Base-by-base conservation (phyloP, 2,113 vertebrate genomes). In the Ceyx margarethae region DNA sequence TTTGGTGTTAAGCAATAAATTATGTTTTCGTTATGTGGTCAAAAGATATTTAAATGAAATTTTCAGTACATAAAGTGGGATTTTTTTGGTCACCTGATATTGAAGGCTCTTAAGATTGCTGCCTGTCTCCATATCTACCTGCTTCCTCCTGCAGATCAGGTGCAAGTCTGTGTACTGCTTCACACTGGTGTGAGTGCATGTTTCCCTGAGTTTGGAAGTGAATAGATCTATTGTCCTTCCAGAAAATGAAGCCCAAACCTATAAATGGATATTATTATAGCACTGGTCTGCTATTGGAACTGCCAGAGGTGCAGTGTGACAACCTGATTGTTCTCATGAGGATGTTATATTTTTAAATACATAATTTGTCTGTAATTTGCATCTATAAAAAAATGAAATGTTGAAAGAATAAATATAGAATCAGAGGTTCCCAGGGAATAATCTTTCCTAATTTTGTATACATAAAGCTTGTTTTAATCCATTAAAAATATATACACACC, bases 1-100 rank as follows among this genome's bases (percentile, higher is more conserved):
- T 80, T 37, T 83, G 72, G 25, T 87, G 45, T 85, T 95, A 94
- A 92, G 90, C 18, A 45, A 87, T 95, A 92, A 95, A 89, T 89
- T 43, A 51, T 53, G 13, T 71, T 84, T 85, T 75, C 19, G 64
- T 31, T 72, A 73, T 68, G 62, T 91, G 31, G 31, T 78, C 31
- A 37, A 58, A 35, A 68, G 62, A 28, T 64, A 87, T 42, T 88
- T 83, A 66, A 90, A 85, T 94, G 43, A 84, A 87, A 77, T 56
- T 50, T 82, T 53, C 64, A 48, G 20, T 73, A 51, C 29, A 51
- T 80, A 37, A 83, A 71, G 46, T 50, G 31, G 17, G 7, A 5
- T 73, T 68, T 75, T 54, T 54, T 51, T 51, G 21, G 62, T 75
- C n/a, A 53, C 19, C 11, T 84, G 19, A 8, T 72, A 25, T 11